Evolutionary conservation across 2,797 vertebrate species (phyloP).

Genomic region (Dryobates pubescens): DNA sequence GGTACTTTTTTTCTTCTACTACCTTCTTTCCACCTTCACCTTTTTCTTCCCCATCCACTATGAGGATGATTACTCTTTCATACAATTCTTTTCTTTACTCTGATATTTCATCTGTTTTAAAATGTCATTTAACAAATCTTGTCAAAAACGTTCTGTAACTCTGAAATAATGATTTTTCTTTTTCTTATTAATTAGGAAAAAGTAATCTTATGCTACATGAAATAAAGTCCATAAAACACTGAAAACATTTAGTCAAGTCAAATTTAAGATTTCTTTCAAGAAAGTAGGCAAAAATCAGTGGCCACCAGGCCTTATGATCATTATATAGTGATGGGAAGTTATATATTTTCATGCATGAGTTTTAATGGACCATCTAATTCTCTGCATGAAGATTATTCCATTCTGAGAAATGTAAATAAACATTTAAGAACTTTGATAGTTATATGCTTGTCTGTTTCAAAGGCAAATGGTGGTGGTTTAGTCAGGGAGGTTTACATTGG

Average conservation of each 20-base stretch:
- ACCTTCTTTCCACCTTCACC: background rate
- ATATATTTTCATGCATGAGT: background rate
- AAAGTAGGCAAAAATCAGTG: background rate
- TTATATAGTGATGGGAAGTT: background rate
- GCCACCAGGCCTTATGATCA: background rate
- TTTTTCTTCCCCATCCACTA: background rate
- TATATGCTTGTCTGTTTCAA: background rate
- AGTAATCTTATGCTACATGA: background rate
- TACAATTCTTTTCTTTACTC: background rate
- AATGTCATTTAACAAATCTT: background rate
- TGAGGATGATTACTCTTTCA: background rate
- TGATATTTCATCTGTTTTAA: background rate
- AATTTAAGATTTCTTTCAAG: background rate
- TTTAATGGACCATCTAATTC: background rate
- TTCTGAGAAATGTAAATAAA: background rate
- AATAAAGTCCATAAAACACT: background rate
- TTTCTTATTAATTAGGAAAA: background rate
- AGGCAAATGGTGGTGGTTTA: background rate
- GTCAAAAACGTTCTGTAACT: background rate
- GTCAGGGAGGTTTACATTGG: background rate
- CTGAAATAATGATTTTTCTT: background rate
- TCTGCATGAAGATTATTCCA: background rate
- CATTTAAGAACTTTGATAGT: background rate
- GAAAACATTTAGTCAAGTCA: background rate
- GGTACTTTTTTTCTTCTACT: background rate